These are phyloP conservation scores for Bujurquina vittata DNA, from an alignment of 2,113 vertebrate genomes.

Conservation along the genomic window DNA sequence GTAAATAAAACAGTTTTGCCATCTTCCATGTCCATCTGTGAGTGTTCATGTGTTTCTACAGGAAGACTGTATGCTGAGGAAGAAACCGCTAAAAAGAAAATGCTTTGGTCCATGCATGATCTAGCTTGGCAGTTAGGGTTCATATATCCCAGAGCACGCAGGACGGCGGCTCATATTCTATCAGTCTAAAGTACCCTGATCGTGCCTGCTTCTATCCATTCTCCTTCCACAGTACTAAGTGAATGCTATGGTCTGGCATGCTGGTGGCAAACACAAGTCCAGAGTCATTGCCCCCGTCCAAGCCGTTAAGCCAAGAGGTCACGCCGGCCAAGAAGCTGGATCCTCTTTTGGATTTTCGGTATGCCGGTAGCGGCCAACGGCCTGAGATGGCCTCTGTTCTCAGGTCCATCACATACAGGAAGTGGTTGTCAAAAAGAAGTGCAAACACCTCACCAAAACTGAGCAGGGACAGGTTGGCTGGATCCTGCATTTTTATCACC, in stretches of 20 bases:
- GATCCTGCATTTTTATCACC: constrained; percentile 94
- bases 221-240: constrained; percentile 98
- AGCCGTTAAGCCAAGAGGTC: constrained; percentile 92
- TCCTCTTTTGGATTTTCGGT: constrained; percentile 96
- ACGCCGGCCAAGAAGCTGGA: constrained; percentile 97
- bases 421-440: constrained; percentile 94
- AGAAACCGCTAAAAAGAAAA: constrained; percentile 59
- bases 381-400: constrained; percentile 93
- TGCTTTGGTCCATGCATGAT: constrained; percentile 92
- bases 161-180: not conserved
- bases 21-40: constrained; percentile 8
- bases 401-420: constrained; percentile 97
- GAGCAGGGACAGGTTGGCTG: constrained; percentile 91
- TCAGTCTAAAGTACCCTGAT: constrained; percentile 6
- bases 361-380: constrained; percentile 96
- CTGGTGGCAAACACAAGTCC: constrained; percentile 98
- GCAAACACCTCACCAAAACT: constrained; percentile 96
- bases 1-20: constrained; percentile 3
- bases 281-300: constrained; percentile 92
- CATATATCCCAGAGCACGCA: constrained; percentile 22
- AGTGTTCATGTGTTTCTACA: constrained; percentile 14
- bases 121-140: constrained; percentile 72
- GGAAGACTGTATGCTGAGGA: constrained; percentile 33
- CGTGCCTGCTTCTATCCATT: constrained; percentile 79
- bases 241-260: constrained; percentile 99